phyloP scores from a whole-genome alignment of 2,888 invertebrate species.

The Escarpia spicata region DNA sequence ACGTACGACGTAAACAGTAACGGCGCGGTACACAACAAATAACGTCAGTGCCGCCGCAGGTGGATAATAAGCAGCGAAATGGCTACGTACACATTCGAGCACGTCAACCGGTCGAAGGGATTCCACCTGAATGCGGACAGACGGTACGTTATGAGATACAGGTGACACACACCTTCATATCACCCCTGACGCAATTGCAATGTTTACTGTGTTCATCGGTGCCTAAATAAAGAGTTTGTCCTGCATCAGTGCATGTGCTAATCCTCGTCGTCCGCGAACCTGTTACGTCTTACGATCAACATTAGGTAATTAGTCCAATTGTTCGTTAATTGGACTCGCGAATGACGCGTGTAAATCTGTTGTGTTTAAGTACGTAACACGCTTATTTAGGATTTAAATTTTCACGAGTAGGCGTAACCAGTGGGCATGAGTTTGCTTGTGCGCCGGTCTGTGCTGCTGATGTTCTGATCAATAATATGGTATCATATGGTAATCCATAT shows the following conservation, averaged over 20 bases:
- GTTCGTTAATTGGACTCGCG: not conserved
- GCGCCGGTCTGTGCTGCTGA: too few species aligned
- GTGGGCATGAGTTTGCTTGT: too few species aligned
- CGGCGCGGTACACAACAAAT: not conserved
- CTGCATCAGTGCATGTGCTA: not conserved
- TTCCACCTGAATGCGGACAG: constrained; percentile 44
- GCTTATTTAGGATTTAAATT: too few species aligned
- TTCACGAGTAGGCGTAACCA: too few species aligned
- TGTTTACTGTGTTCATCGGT: not conserved
- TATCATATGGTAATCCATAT: too few species aligned
- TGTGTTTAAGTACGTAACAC: not conserved
- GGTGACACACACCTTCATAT: not conserved
- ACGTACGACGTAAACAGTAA: constrained; percentile 16
- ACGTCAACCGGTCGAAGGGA: constrained; percentile 43
- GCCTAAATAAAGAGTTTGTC: not conserved
- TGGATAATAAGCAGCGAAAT: constrained; percentile 24
- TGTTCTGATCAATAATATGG: too few species aligned
- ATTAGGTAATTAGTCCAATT: not conserved
- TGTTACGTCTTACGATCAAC: not conserved
- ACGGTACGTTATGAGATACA: constrained; percentile 31
- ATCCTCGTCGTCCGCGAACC: not conserved
- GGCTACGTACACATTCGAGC: constrained; percentile 45
- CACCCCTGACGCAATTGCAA: not conserved
- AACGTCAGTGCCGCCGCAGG: not conserved
- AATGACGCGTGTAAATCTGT: not conserved